Conservation (phyloP, 2,888 invertebrate species). For the Epistrophe grossulariae region DNA sequence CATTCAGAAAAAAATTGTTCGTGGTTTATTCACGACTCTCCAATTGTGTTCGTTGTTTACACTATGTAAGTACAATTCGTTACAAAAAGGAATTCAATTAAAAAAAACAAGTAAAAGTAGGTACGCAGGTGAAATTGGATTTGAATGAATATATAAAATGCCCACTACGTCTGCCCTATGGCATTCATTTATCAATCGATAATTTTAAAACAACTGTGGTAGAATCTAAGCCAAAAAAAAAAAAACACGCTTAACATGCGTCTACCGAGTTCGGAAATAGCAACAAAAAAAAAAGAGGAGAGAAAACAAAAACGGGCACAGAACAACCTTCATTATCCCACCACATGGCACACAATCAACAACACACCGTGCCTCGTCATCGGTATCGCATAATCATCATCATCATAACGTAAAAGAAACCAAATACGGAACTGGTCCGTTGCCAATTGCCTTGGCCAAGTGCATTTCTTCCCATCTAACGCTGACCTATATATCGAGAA, state of each 20-base stretch:
- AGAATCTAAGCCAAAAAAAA: constrained; percentile 51
- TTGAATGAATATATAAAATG: too few species aligned
- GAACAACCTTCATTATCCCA: constrained; percentile 26
- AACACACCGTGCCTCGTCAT: not conserved
- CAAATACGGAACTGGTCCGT: constrained; percentile 64
- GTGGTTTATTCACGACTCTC: constrained; percentile 56
- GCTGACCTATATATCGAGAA: constrained; percentile 68
- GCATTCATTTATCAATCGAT: constrained; percentile 38
- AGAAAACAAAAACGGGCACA: constrained; percentile 29
- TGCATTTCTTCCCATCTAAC: constrained; percentile 59
- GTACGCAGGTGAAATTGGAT: constrained; percentile 1
- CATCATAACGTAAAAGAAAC: constrained; percentile 40
- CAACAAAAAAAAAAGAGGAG: not conserved
- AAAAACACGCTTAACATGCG: constrained; percentile 35
- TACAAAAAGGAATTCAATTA: constrained; percentile 47
- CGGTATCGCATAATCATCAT: not conserved
- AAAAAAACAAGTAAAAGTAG: constrained; percentile 7
- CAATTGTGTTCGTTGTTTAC: constrained; percentile 2
- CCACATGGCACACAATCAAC: not conserved
- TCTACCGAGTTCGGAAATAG: constrained; percentile 8
- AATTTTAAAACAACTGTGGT: constrained; percentile 31
- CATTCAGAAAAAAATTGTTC: constrained; percentile 47
- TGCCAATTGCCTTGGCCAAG: constrained; percentile 70
- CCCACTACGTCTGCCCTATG: too few species aligned
- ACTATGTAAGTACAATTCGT: constrained; percentile 39